These are phyloP conservation scores for Acanthisitta chloris DNA, from an alignment of 2,113 vertebrate species.

Conservation along the genomic window DNA sequence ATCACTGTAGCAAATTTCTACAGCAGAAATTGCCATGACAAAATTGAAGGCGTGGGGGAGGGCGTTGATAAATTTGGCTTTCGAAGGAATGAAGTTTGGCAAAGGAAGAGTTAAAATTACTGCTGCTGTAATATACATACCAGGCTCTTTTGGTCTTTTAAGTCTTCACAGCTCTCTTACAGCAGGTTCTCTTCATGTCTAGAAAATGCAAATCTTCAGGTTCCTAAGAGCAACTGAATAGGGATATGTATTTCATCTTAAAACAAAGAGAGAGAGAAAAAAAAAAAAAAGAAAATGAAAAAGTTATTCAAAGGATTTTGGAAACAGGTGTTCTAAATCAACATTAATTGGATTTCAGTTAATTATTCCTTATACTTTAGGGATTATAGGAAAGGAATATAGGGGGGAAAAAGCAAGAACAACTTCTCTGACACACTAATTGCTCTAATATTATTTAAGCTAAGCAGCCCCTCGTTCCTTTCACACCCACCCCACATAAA, in stretches of 20 bases:
- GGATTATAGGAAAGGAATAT: conserved; percentile 67
- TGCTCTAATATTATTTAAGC: conserved; percentile 67
- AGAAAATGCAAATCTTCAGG: conserved; percentile 71
- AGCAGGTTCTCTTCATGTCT: conserved; percentile 68
- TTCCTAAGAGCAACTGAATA: conserved; percentile 67
- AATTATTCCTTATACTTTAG: conserved; percentile 78
- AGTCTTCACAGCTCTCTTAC: conserved; percentile 69
- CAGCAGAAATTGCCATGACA: background rate
- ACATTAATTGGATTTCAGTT: conserved; percentile 80
- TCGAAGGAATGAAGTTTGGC: background rate
- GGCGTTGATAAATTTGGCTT: background rate
- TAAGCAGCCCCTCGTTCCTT: background rate
- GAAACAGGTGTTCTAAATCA: conserved; percentile 82
- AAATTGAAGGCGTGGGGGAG: background rate
- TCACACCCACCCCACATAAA: background rate
- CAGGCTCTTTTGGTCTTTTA: conserved; percentile 63
- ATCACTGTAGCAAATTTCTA: background rate
- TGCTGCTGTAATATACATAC: conserved; percentile 11
- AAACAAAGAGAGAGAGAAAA: conserved; percentile 69
- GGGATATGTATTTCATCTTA: conserved; percentile 77
- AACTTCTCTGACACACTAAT: conserved; percentile 70
- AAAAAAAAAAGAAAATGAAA: conserved; percentile 67
- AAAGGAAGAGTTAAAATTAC: conserved; percentile 62
- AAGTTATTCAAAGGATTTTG: conserved; percentile 78
- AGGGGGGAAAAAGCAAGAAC: conserved; percentile 23